Evolutionary conservation across 2,113 vertebrate species (phyloP).

Genomic region (Pelusios castaneus): DNA sequence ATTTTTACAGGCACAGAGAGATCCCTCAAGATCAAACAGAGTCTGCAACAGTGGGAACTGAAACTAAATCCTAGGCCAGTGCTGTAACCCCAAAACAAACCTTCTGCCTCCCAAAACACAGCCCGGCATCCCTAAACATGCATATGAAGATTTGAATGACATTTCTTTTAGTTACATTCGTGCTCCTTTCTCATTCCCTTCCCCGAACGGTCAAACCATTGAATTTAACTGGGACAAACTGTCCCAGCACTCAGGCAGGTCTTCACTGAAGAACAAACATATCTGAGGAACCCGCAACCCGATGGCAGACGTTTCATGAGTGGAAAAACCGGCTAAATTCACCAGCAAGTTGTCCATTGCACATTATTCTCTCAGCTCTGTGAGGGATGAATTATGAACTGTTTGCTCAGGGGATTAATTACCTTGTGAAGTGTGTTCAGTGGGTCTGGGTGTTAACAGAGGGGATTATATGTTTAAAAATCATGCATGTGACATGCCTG

Average conservation of each 20-base stretch:
- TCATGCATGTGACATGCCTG: neutral
- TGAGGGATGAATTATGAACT: neutral
- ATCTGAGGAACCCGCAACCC: neutral
- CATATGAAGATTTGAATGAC: neutral
- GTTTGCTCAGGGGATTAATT: neutral
- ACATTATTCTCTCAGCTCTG: neutral
- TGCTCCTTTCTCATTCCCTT: neutral
- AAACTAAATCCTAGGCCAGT: neutral
- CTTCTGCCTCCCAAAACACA: neutral
- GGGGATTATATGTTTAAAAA: neutral
- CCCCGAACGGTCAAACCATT: neutral
- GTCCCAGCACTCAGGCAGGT: neutral
- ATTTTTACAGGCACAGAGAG: neutral
- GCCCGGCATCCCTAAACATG: neutral
- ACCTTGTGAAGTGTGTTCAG: neutral
- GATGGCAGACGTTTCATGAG: neutral
- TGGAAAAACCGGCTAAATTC: neutral
- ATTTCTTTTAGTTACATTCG: neutral
- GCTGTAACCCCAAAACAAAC: neutral
- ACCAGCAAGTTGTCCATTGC: neutral
- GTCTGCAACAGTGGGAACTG: neutral
- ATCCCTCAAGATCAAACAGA: neutral
- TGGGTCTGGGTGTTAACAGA: neutral
- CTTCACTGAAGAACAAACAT: neutral
- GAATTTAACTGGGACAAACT: neutral